phyloP scores from a whole-genome alignment of 2,888 invertebrate species.

The Conistra vaccinii region DNA sequence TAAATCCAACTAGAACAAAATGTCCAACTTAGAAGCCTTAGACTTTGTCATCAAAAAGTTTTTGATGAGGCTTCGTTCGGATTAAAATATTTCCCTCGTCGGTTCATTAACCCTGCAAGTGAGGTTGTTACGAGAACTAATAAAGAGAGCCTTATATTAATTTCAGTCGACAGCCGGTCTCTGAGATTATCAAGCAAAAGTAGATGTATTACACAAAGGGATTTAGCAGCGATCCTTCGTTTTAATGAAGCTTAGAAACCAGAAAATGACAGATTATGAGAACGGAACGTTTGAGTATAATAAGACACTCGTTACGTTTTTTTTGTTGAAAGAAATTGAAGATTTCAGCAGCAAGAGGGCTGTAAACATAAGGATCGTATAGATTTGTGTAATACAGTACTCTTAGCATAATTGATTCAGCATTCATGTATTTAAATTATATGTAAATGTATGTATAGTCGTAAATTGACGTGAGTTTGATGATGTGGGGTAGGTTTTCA shows the following conservation, averaged over 20 bases:
- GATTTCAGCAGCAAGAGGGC: slow-evolving; percentile 28
- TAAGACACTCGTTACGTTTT: slow-evolving; percentile 55
- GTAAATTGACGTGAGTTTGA: slow-evolving; percentile 43
- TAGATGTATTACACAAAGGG: slow-evolving; percentile 63
- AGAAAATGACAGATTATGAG: slow-evolving; percentile 60
- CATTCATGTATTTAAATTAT: slow-evolving; percentile 49
- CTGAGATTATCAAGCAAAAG: slow-evolving; percentile 62
- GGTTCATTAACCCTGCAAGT: slow-evolving; percentile 67
- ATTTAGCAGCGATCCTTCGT: slow-evolving; percentile 51
- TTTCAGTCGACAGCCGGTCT: slow-evolving; percentile 59
- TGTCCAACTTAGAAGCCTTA: slow-evolving; percentile 54
- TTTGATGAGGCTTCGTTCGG: slow-evolving; percentile 61
- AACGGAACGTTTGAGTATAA: slow-evolving; percentile 41
- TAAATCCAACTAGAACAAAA: slow-evolving; percentile 52
- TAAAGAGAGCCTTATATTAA: slow-evolving; percentile 64
- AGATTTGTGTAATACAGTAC: slow-evolving; percentile 25
- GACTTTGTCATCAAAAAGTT: slow-evolving; percentile 65
- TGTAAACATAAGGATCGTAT: slow-evolving; percentile 37
- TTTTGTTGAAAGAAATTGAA: slow-evolving; percentile 43
- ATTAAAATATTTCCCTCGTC: slow-evolving; percentile 61
- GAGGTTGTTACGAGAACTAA: slow-evolving; percentile 63
- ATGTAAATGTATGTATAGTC: slow-evolving; percentile 42
- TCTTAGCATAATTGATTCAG: slow-evolving; percentile 44
- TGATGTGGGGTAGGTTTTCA: slow-evolving; percentile 20
- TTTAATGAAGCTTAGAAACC: slow-evolving; percentile 63